A percentile compares a stretch with the other conserved stretches of the same genome.
Evolutionary conservation across 1,140 invertebrate genomes (phyloP).

Genomic region (Diachasmimorpha longicaudata): DNA sequence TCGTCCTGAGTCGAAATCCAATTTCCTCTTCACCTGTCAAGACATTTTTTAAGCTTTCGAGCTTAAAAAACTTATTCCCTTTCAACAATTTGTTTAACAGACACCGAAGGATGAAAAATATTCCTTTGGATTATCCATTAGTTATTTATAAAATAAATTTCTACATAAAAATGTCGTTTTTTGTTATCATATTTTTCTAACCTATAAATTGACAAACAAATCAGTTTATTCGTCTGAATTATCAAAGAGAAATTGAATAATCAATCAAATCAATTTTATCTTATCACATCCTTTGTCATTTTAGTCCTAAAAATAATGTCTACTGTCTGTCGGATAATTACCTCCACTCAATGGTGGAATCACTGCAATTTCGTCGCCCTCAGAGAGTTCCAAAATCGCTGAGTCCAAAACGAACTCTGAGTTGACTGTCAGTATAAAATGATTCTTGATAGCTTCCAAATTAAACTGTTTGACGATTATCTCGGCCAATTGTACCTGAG

Average conservation of each 20-base stretch:
- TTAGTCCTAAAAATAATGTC: too few relatives aligned
- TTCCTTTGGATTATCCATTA: too few relatives aligned
- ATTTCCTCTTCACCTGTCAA: neutral
- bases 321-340: slow-evolving; percentile 39
- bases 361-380: slow-evolving; percentile 79
- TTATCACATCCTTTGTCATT: too few relatives aligned
- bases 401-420: slow-evolving; percentile 73
- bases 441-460: slow-evolving; percentile 72
- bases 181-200: too few relatives aligned
- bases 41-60: too few relatives aligned
- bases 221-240: neutral
- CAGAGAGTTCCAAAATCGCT: slow-evolving; percentile 63
- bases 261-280: too few relatives aligned
- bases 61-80: too few relatives aligned
- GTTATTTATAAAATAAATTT: too few relatives aligned
- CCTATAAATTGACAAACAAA: neutral
- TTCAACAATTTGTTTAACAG: too few relatives aligned
- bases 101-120: too few relatives aligned
- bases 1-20: neutral
- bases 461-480: slow-evolving; percentile 68
- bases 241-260: too few relatives aligned
- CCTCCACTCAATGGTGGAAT: slow-evolving; percentile 90
- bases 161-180: too few relatives aligned
- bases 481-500: slow-evolving; percentile 65
- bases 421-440: slow-evolving; percentile 81